Conservation (phyloP, 2,888 invertebrate genomes). For the Cristatella mucedo region DNA sequence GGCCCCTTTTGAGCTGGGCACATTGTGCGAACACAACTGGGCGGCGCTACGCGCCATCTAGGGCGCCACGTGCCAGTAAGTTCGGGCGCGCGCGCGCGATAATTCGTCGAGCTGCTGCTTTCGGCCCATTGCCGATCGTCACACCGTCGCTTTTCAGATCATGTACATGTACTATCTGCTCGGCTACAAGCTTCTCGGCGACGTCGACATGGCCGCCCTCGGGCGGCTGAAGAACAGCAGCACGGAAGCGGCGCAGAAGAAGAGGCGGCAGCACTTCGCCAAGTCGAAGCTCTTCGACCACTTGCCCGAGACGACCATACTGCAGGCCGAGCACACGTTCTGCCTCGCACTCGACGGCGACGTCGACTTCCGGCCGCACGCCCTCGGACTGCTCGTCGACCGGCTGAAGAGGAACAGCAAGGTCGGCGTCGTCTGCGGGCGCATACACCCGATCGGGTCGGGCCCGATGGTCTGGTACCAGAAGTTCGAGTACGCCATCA, state of each 20-base stretch:
- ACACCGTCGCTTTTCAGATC: too few relatives aligned
- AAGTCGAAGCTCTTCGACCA: constrained; percentile 18
- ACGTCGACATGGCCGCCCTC: constrained; percentile 8
- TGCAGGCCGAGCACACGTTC: constrained; percentile 77
- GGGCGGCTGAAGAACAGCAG: too few relatives aligned
- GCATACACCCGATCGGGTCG: constrained; percentile 90
- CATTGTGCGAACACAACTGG: too few relatives aligned
- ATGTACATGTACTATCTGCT: constrained; percentile 99
- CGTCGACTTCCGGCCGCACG: constrained; percentile 89
- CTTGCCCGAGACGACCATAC: constrained; percentile 3
- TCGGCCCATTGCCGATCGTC: too few relatives aligned
- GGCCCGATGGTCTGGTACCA: constrained; percentile 74
- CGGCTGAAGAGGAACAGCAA: constrained; percentile 95
- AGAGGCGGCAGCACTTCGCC: constrained; percentile 22
- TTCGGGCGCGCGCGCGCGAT: too few relatives aligned
- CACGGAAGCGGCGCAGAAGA: background rate
- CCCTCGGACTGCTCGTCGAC: constrained; percentile 81
- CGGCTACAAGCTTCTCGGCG: constrained; percentile 67
- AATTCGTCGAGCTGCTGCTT: too few relatives aligned
- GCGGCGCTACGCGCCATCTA: too few relatives aligned
- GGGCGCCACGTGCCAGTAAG: too few relatives aligned
- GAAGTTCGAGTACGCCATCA: constrained; percentile 75
- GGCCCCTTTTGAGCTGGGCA: too few relatives aligned
- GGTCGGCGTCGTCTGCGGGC: constrained; percentile 89
- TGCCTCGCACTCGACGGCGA: constrained; percentile 88